Conservation (phyloP, 2,113 vertebrate species). For the Pseudorectes ferrugineus region DNA sequence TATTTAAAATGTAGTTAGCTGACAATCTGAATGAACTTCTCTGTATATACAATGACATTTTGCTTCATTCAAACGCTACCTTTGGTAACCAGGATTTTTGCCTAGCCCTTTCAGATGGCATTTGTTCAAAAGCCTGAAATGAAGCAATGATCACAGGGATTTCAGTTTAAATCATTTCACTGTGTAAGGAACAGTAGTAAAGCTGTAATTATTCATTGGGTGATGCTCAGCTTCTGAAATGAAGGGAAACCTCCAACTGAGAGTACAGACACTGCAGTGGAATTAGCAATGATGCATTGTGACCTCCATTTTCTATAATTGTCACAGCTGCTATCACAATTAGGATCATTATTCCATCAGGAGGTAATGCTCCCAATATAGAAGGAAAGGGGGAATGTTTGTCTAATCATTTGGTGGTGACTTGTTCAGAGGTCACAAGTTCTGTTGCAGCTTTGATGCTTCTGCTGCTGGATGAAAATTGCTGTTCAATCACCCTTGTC, state of each 20-base stretch:
- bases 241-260: not conserved
- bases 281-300: not conserved
- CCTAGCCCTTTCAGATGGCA: not conserved
- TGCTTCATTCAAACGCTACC: not conserved
- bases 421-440: not conserved
- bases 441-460: not conserved
- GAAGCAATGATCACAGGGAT: not conserved
- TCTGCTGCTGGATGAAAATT: not conserved
- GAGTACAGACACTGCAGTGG: not conserved
- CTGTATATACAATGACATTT: not conserved
- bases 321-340: not conserved
- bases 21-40: not conserved
- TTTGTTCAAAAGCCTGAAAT: not conserved
- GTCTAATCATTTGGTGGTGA: not conserved
- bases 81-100: not conserved
- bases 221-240: not conserved
- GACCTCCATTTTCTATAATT: not conserved
- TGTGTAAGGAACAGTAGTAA: not conserved
- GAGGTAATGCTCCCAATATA: not conserved
- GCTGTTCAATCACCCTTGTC: not conserved
- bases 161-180: conserved; percentile 7
- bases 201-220: not conserved
- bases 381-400: not conserved
- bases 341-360: not conserved
- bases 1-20: not conserved